Conservation (phyloP, 2,113 vertebrate genomes). For the Oxyura jamaicensis region DNA sequence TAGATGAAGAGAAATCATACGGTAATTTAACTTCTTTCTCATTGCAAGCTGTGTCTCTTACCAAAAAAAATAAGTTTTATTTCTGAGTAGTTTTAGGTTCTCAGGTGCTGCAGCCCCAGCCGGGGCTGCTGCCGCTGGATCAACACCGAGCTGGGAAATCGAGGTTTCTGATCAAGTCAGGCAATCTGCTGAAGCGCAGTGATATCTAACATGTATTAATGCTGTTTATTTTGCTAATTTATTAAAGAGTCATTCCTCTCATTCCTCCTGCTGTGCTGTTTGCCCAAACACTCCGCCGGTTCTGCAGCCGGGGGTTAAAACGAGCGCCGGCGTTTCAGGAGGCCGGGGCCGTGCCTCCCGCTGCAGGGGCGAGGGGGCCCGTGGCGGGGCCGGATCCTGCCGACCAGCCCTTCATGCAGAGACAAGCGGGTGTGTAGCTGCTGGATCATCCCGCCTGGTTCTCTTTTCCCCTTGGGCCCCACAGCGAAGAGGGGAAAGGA, state of each 20-base stretch:
- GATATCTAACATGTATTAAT: rapidly evolving
- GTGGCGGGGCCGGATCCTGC: too few relatives aligned
- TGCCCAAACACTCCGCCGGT: rapidly evolving
- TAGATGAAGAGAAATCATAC: not conserved
- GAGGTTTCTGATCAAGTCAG: not conserved
- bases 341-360: not conserved
- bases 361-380: not conserved
- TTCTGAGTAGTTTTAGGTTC: not conserved
- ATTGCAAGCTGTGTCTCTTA: not conserved
- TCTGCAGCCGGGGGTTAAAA: not conserved
- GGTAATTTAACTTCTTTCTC: not conserved
- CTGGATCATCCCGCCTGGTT: not conserved
- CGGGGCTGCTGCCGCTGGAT: rapidly evolving
- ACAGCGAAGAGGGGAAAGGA: not conserved
- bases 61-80: not conserved
- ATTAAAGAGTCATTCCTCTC: not conserved
- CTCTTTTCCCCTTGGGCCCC: not conserved
- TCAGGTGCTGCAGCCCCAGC: rapidly evolving
- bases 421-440: not conserved
- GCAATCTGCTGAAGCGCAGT: not conserved
- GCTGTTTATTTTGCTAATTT: constrained; percentile 2
- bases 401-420: not conserved
- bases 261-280: rapidly evolving
- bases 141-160: not conserved
- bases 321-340: not conserved